These are phyloP conservation scores for Lepus townsendii DNA, from an alignment of 2,797 vertebrate species.

Conservation along the genomic window DNA sequence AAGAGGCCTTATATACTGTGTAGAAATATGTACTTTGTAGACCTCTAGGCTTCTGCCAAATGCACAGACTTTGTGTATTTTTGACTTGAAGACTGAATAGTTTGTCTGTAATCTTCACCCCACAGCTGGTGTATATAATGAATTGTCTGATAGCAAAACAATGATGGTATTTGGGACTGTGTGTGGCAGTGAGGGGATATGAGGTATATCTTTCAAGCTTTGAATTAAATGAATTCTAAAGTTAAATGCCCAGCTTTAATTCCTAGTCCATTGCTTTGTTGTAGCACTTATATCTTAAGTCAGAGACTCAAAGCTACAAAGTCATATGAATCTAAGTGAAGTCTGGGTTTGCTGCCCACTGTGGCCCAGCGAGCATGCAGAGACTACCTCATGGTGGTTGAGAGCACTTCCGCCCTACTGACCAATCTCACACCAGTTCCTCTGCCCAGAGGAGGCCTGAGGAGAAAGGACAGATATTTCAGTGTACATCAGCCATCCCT, in stretches of 20 bases:
- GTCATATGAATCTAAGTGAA: background rate
- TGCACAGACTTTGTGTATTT: constrained; percentile 17
- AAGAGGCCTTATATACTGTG: background rate
- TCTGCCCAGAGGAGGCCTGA: background rate
- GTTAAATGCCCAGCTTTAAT: background rate
- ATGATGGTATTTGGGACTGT: background rate
- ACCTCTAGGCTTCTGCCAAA: background rate
- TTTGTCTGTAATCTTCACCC: background rate
- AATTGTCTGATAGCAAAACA: background rate
- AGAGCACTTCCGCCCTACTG: background rate
- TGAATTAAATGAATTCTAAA: background rate
- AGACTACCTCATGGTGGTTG: background rate
- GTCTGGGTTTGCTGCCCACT: background rate
- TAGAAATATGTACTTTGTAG: background rate
- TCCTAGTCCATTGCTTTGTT: background rate
- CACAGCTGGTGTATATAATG: background rate
- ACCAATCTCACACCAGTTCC: fast-evolving
- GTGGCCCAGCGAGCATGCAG: background rate
- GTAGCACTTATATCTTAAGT: background rate
- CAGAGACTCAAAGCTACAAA: background rate
- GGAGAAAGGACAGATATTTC: background rate
- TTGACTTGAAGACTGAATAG: constrained; percentile 13
- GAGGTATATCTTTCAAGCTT: background rate
- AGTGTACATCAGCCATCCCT: fast-evolving
- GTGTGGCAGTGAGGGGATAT: background rate